Conservation (phyloP, 2,113 vertebrate species). For the Paratilapia polleni region DNA sequence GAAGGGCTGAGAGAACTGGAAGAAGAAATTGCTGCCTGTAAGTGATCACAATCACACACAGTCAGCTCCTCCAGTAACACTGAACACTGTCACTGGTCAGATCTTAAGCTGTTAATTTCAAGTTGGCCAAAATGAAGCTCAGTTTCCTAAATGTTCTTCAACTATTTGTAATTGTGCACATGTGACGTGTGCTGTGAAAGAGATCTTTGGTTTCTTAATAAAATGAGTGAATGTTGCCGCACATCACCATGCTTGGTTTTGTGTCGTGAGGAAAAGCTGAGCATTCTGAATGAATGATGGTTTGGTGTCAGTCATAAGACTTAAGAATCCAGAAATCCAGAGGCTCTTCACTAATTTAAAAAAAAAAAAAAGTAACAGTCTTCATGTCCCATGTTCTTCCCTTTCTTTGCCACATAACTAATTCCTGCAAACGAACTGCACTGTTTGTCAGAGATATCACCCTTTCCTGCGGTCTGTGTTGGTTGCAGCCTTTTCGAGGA, state of each 20-base stretch:
- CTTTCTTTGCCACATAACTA: not conserved
- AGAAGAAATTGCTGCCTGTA: conserved; percentile 89
- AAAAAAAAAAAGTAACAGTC: too few relatives aligned
- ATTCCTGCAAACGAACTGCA: not conserved
- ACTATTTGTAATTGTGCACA: not conserved
- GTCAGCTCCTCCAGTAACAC: not conserved
- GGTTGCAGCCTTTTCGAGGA: conserved; percentile 82
- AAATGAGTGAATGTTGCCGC: not conserved
- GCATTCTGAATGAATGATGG: not conserved
- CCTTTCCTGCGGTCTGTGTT: not conserved
- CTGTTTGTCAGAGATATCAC: not conserved
- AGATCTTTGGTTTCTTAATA: not conserved
- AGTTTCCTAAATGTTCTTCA: not conserved
- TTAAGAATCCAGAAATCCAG: not conserved
- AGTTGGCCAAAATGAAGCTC: not conserved
- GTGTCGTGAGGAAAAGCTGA: not conserved
- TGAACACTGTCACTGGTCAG: not conserved
- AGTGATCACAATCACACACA: conserved; percentile 40
- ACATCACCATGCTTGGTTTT: not conserved
- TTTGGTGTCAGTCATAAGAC: not conserved
- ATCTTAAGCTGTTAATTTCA: not conserved
- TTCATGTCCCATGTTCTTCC: not conserved
- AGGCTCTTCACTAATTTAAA: not conserved
- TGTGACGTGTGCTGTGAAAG: not conserved
- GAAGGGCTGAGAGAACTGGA: conserved; percentile 88